Conservation (phyloP, 2,113 vertebrate genomes). For the Malurus melanocephalus region DNA sequence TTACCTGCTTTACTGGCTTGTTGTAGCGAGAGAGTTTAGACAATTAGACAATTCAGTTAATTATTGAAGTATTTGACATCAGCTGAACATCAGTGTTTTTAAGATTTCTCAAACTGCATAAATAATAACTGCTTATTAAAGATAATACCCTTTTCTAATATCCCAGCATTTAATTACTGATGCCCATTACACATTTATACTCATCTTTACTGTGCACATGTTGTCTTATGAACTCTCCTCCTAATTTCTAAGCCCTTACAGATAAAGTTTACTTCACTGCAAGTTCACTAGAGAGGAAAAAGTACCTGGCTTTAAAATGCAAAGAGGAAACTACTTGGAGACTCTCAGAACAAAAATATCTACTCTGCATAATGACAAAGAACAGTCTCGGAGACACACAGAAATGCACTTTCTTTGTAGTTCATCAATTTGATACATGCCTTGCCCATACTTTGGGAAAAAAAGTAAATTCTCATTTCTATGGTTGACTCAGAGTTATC, state of each 20-base stretch:
- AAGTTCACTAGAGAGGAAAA: not conserved
- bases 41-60: not conserved
- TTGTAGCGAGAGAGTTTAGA: not conserved
- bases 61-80: not conserved
- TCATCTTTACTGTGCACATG: not conserved
- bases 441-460: not conserved
- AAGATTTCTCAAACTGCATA: not conserved
- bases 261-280: not conserved
- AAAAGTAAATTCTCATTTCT: not conserved
- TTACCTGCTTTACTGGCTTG: not conserved
- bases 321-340: not conserved
- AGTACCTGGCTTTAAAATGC: not conserved
- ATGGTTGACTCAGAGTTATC: not conserved
- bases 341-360: not conserved
- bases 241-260: not conserved
- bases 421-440: not conserved
- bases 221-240: not conserved
- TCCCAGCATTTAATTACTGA: not conserved
- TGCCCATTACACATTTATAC: not conserved
- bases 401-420: not conserved
- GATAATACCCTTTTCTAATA: not conserved
- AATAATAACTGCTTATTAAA: not conserved
- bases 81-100: not conserved
- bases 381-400: not conserved
- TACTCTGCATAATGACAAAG: not conserved